These are phyloP conservation scores for Acanthococcus lagerstroemiae DNA, from an alignment of 2,888 invertebrate genomes.

Conservation along the genomic window DNA sequence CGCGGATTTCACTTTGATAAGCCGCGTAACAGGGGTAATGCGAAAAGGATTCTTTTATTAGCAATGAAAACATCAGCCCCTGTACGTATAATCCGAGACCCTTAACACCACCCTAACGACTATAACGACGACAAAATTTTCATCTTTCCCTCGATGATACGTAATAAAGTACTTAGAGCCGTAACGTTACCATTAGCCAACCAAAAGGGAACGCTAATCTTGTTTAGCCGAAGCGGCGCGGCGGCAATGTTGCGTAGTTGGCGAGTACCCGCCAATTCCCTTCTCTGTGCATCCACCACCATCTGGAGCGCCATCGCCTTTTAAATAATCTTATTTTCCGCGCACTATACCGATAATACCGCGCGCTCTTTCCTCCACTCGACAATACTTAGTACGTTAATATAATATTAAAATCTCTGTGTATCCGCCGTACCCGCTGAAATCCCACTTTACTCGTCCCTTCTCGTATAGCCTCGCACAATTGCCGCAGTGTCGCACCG, in stretches of 20 bases:
- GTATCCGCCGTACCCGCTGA: too few species aligned
- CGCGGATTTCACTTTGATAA: too few species aligned
- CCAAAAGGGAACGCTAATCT: slow-evolving; percentile 29
- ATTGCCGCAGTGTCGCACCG: too few species aligned
- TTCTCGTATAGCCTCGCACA: too few species aligned
- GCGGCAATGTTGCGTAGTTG: slow-evolving; percentile 8
- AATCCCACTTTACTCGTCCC: too few species aligned
- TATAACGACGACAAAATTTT: slow-evolving; percentile 16
- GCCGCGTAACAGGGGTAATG: too few species aligned
- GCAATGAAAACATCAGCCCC: slow-evolving; percentile 26
- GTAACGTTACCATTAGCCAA: slow-evolving; percentile 29
- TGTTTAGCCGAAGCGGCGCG: slow-evolving; percentile 2
- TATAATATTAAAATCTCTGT: too few species aligned
- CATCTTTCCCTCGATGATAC: slow-evolving; percentile 28
- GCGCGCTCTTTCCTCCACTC: too few species aligned
- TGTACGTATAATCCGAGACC: slow-evolving; percentile 14
- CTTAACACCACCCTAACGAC: slow-evolving; percentile 14
- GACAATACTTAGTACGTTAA: too few species aligned
- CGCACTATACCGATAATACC: not conserved
- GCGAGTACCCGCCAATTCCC: slow-evolving; percentile 8
- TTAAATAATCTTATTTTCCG: slow-evolving; percentile 29
- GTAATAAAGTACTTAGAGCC: slow-evolving; percentile 30
- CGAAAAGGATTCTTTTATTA: slow-evolving; percentile 17
- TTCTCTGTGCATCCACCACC: not conserved
- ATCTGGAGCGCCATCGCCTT: not conserved